Evolutionary conservation across 35 echinoderm and acorn worm genomes (phyloP).

Genomic region (Patiria miniata): DNA sequence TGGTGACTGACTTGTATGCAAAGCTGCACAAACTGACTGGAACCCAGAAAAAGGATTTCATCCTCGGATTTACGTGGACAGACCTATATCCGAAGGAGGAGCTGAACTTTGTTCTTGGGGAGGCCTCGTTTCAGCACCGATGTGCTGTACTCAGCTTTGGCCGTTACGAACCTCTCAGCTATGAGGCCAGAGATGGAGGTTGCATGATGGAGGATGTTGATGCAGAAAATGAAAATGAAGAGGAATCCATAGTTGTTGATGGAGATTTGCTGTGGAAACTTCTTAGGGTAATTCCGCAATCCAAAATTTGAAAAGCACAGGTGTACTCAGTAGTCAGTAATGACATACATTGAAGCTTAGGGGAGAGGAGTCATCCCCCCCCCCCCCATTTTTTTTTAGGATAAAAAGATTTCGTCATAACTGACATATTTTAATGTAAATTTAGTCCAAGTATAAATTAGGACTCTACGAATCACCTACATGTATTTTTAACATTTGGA

Average conservation of each 20-base stretch:
- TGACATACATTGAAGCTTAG: too few relatives aligned
- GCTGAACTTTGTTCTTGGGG: constrained; percentile 94
- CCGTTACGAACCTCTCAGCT: constrained; percentile 77
- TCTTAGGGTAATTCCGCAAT: constrained; percentile 61
- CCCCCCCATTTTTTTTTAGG: too few relatives aligned
- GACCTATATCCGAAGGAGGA: constrained; percentile 89
- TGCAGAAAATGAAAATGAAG: constrained; percentile 7
- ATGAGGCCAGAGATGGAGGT: not conserved
- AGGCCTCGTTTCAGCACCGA: constrained; percentile 60
- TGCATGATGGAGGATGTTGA: not conserved
- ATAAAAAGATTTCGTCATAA: too few relatives aligned
- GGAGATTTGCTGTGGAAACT: constrained; percentile 86
- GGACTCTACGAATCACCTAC: too few relatives aligned
- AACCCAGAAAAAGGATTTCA: constrained; percentile 45
- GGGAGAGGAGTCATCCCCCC: too few relatives aligned
- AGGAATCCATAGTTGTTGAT: constrained; percentile 48
- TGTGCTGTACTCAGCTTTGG: constrained; percentile 92
- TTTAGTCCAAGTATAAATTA: too few relatives aligned
- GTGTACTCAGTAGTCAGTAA: too few relatives aligned
- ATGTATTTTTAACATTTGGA: too few relatives aligned
- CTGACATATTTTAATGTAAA: too few relatives aligned
- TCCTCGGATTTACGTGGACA: constrained; percentile 90
- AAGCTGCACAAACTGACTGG: constrained; percentile 57
- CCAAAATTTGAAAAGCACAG: too few relatives aligned
- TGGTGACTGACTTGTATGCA: constrained; percentile 77